A percentile compares a stretch with the other conserved stretches of the same genome.
These are phyloP conservation scores for Rhopilema esculentum DNA, from an alignment of 30 jellyfish, hydroid and myxozoan genomes.

Conservation along the genomic window DNA sequence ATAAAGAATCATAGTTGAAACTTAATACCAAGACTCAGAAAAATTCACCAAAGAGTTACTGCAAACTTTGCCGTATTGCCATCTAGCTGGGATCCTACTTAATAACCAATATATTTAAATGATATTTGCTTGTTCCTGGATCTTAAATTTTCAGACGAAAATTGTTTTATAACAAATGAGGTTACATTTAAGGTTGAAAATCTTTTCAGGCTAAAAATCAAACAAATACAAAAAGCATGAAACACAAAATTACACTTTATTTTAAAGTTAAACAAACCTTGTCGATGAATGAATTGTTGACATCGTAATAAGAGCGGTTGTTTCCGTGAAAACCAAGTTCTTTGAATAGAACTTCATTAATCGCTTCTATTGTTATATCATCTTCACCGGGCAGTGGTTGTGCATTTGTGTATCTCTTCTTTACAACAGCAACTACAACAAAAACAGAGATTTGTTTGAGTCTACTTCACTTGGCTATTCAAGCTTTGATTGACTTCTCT, in stretches of 20 bases:
- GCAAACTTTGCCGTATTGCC: background rate
- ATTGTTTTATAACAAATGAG: background rate
- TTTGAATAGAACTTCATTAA: constrained; percentile 38
- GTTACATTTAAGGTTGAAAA: background rate
- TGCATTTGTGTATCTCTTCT: background rate
- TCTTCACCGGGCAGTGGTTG: constrained; percentile 3
- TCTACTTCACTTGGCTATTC: no score
- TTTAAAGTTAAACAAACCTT: constrained; percentile 45
- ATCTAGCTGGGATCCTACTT: no score
- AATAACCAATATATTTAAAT: no score
- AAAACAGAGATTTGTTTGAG: no score
- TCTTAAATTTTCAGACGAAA: no score
- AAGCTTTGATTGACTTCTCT: no score
- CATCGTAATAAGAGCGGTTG: constrained; percentile 50
- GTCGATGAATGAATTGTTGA: constrained; percentile 75
- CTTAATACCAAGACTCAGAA: no score
- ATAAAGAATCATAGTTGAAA: background rate
- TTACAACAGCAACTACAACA: background rate
- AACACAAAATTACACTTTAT: no score
- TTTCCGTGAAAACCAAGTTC: constrained; percentile 68
- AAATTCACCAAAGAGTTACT: background rate
- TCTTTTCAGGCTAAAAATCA: background rate
- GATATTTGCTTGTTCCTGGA: no score
- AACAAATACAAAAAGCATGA: background rate
- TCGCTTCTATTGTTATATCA: constrained; percentile 20